These are phyloP conservation scores for Ianthella basta DNA, from an alignment of 37 sponge, comb jelly and placozoan genomes.

Conservation along the genomic window DNA sequence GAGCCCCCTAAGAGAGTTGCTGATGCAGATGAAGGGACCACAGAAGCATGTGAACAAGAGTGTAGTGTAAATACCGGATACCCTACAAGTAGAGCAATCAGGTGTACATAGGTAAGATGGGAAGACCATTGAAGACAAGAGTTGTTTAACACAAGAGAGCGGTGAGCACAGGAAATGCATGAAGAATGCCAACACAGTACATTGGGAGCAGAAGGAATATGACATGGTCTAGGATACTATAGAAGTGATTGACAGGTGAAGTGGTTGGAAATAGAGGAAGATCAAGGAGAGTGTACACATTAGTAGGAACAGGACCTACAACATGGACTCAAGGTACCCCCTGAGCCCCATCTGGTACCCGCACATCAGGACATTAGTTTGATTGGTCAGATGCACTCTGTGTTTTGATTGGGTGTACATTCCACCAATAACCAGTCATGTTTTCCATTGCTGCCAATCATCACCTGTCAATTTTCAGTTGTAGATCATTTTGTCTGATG, in stretches of 20 bases:
- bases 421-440: neutral
- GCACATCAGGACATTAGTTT: neutral
- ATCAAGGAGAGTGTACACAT: neutral
- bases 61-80: no score
- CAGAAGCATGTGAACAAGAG: no score
- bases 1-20: no score
- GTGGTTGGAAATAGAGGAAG: neutral
- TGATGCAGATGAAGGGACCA: no score
- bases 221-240: neutral
- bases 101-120: no score
- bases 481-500: neutral
- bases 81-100: no score
- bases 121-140: conserved; percentile 6
- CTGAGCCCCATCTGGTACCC: neutral
- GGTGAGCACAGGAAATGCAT: neutral
- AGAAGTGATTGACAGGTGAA: neutral
- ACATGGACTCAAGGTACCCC: neutral
- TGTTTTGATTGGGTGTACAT: neutral
- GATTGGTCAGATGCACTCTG: neutral
- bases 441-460: conserved; percentile 6
- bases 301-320: neutral
- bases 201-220: neutral
- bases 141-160: neutral
- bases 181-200: neutral
- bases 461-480: neutral